Evolutionary conservation across 2,888 invertebrate species (phyloP).

Genomic region (Sipha maydis): DNA sequence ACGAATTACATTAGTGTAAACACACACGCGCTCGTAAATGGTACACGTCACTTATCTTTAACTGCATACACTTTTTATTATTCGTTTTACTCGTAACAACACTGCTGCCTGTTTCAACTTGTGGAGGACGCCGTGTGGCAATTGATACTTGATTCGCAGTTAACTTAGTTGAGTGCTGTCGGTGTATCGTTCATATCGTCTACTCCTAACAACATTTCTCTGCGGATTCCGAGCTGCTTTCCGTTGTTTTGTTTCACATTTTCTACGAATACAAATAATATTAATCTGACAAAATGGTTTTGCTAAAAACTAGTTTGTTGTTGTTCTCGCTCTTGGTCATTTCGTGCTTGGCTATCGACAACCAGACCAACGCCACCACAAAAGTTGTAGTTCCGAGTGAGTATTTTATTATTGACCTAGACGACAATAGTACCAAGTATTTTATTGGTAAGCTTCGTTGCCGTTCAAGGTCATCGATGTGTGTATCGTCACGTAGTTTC

Average conservation of each 20-base stretch:
- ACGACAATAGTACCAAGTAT: neutral
- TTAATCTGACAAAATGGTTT: constrained; percentile 19
- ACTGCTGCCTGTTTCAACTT: neutral
- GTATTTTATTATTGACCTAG: neutral
- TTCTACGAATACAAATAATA: neutral
- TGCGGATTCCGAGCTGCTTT: neutral
- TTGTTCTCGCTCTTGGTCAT: neutral
- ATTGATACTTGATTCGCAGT: neutral
- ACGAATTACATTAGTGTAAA: too few relatives aligned
- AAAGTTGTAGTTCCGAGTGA: neutral
- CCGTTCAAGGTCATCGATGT: constrained; percentile 7
- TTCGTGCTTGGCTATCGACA: neutral
- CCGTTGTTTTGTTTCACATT: neutral
- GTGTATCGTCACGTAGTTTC: neutral
- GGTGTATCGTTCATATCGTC: neutral
- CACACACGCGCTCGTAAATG: neutral
- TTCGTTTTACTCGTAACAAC: constrained; percentile 13
- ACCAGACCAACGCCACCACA: neutral
- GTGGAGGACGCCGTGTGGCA: neutral
- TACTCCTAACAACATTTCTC: neutral
- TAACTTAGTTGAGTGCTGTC: neutral
- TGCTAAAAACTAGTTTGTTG: neutral
- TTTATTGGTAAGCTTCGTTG: neutral
- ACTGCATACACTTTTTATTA: neutral
- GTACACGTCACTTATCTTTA: neutral